These are phyloP conservation scores for Cancer borealis DNA, from an alignment of 2,888 invertebrate species.

Conservation along the genomic window DNA sequence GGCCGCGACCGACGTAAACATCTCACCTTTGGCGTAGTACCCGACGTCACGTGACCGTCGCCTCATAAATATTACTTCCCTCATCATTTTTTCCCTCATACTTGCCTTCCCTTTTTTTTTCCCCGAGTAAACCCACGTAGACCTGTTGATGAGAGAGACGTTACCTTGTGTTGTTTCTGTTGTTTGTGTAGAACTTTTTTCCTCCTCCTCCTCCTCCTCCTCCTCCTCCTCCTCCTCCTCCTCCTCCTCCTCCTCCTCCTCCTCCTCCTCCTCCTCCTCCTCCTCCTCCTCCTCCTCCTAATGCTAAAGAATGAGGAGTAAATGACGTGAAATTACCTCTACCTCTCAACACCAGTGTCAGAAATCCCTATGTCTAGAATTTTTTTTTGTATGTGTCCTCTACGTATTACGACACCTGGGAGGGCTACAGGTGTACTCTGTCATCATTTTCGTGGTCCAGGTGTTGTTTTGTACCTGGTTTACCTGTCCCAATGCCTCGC, in stretches of 20 bases:
- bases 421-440: not conserved
- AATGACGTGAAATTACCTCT: not conserved
- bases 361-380: not conserved
- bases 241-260: not conserved
- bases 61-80: constrained; percentile 18
- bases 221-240: not conserved
- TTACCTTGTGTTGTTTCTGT: not conserved
- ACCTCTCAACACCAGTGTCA: not conserved
- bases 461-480: not conserved
- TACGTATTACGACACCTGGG: not conserved
- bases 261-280: not conserved
- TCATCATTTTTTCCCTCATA: not conserved
- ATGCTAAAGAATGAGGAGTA: not conserved
- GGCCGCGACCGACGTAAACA: constrained; percentile 10
- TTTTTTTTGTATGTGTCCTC: not conserved
- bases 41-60: constrained; percentile 11
- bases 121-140: not conserved
- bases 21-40: not conserved
- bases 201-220: not conserved
- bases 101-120: not conserved
- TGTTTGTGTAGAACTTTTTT: not conserved
- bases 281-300: not conserved
- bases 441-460: not conserved
- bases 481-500: not conserved
- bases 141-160: not conserved